These are phyloP conservation scores for Fragum whitleyi DNA, from an alignment of 2,888 invertebrate genomes.

Conservation along the genomic window DNA sequence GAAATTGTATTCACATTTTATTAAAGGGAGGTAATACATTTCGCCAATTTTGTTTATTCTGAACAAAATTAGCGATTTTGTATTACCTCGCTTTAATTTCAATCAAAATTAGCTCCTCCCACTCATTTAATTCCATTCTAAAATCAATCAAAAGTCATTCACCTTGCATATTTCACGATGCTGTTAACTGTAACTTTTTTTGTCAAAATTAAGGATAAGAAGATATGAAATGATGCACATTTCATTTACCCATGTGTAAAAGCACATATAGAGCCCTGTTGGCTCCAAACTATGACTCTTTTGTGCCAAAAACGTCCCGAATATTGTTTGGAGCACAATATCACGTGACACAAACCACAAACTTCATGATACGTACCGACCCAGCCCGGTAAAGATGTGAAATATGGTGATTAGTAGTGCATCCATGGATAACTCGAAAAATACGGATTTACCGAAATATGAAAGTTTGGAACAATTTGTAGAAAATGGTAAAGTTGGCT, in stretches of 20 bases:
- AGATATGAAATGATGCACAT: background rate
- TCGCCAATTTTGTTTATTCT: too few relatives aligned
- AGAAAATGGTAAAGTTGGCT: slow-evolving; percentile 49
- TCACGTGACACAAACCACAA: slow-evolving; percentile 25
- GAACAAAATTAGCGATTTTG: too few relatives aligned
- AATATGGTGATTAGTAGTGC: slow-evolving; percentile 57
- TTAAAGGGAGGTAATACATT: too few relatives aligned
- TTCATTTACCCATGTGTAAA: background rate
- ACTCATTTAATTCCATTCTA: too few relatives aligned
- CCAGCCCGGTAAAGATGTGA: slow-evolving; percentile 29
- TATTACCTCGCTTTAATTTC: too few relatives aligned
- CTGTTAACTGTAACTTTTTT: too few relatives aligned
- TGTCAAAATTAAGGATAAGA: too few relatives aligned
- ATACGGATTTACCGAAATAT: slow-evolving; percentile 64
- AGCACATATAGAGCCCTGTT: background rate
- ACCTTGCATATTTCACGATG: too few relatives aligned
- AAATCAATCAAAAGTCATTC: too few relatives aligned
- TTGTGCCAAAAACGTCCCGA: slow-evolving; percentile 2
- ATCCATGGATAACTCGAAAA: slow-evolving; percentile 42
- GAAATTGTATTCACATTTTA: too few relatives aligned
- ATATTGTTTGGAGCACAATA: background rate
- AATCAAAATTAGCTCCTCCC: too few relatives aligned
- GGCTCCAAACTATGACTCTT: background rate
- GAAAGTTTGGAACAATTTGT: slow-evolving; percentile 59
- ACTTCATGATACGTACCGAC: slow-evolving; percentile 18